Evolutionary conservation across 2,797 vertebrate species (phyloP).

Genomic region (Schizothorax lantsangensis): DNA sequence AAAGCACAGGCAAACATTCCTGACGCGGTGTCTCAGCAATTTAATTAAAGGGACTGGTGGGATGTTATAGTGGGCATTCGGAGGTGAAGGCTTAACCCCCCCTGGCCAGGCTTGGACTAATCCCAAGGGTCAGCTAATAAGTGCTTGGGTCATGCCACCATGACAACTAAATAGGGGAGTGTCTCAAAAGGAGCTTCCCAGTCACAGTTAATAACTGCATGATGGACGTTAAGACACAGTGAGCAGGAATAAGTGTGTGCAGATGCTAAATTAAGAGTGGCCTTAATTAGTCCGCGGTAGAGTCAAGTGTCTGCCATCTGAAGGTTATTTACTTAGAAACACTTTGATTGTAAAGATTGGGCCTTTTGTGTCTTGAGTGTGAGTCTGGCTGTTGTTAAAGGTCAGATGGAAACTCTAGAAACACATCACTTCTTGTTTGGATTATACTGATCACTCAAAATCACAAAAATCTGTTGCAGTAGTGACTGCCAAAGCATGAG

Average conservation of each 20-base stretch:
- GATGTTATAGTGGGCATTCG: conserved; percentile 69
- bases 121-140: conserved; percentile 79
- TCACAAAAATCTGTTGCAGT: conserved; percentile 2
- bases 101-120: conserved; percentile 68
- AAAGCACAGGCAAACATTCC: conserved; percentile 84
- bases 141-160: conserved; percentile 77
- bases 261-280: conserved; percentile 29
- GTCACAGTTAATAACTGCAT: conserved; percentile 72
- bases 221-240: conserved; percentile 27
- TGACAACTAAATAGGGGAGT: conserved; percentile 73
- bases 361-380: conserved; percentile 5
- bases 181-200: conserved; percentile 61
- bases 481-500: neutral
- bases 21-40: conserved; percentile 87
- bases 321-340: conserved; percentile 5
- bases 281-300: conserved; percentile 2
- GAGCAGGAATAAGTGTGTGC: conserved; percentile 32
- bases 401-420: conserved; percentile 30
- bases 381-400: conserved; percentile 37
- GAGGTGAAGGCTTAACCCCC: conserved; percentile 72
- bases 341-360: conserved; percentile 7
- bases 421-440: conserved; percentile 10
- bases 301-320: conserved; percentile 36
- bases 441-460: conserved; percentile 30
- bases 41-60: conserved; percentile 85